Evolutionary conservation across 2,888 invertebrate genomes (phyloP), one percentile per base, ranked within the genome.

Genomic region (Lasioglossum oenotherae): DNA sequence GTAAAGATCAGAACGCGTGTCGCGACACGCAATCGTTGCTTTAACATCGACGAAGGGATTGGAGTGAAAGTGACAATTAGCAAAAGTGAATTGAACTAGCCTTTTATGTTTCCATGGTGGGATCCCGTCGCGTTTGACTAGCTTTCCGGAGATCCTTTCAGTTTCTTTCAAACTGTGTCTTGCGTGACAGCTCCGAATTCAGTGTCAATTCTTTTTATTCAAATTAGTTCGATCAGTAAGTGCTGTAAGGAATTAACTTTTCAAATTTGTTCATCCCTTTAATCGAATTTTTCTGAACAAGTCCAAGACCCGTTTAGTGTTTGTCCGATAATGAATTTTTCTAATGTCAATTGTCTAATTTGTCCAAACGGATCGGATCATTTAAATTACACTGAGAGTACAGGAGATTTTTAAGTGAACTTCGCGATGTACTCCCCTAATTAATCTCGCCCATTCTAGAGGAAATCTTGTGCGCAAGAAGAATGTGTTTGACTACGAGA

Each of bases 1-100:
- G 57, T 44, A 64, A 64, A 49, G 75, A 79, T 49, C 57, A 44
- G 44, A 74, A 44, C 69, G 16, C 31, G 31, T 31, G 31, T 31
- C 31, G 31, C 67, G 60, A 57, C 72, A 67, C 46, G 74, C 44
- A 79, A 75, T 73, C 69, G 81, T 31, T 64, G 79, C 73, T 74
- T 27, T 74, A 85, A 76, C 77, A 75, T 86, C 69, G 78, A 87
- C 72, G 82, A 82, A 90, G 84, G 82, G 80, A 81, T 83, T 77
- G 90, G 80, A 92, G 94, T 94, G 94, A 94, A 94, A 94, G 94
- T 93, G 88, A 92, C 88, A 92, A 93, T 94, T 92, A 92, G 90
- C 89, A 91, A 92, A 93, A 88, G 91, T 83, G 86, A 88, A 86
- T 89, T 87, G 87, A 84, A 83, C 81, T 69, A 64, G 83, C 79